Evolutionary conservation across 2,113 vertebrate species (phyloP).

Genomic region (Sula dactylatra): DNA sequence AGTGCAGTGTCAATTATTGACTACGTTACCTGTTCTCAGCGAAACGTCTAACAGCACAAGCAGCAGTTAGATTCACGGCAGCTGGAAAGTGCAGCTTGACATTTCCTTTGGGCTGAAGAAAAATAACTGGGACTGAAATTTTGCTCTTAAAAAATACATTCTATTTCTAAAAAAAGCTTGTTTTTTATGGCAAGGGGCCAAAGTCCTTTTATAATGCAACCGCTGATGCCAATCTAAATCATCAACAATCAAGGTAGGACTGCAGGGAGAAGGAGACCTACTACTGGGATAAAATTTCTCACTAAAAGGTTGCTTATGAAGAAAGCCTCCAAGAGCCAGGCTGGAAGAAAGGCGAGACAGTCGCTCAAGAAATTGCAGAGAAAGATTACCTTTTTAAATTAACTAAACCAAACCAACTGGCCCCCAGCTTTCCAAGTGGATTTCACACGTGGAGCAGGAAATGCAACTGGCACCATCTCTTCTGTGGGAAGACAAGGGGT

Average conservation of each 20-base stretch:
- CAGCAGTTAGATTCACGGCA: background rate
- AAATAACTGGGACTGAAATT: background rate
- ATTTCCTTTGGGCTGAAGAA: background rate
- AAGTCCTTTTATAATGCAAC: background rate
- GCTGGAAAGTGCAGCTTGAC: background rate
- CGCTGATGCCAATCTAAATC: background rate
- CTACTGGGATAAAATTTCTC: background rate
- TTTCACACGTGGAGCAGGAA: background rate
- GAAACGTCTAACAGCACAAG: rapidly evolving
- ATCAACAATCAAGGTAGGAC: background rate
- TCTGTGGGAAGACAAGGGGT: background rate
- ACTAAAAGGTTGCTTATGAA: background rate
- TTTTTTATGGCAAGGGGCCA: background rate
- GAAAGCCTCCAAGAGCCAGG: background rate
- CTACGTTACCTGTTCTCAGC: too few species aligned
- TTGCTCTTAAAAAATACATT: background rate
- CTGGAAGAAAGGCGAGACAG: background rate
- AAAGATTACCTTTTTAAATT: background rate
- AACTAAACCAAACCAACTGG: background rate
- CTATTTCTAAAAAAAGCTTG: background rate
- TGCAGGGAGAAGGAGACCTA: background rate
- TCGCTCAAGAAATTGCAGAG: background rate
- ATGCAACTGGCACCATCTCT: background rate
- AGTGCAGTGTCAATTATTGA: background rate
- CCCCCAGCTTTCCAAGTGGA: background rate